These are phyloP conservation scores for Holothuria glaberrima DNA, from an alignment of 35 echinoderm and acorn worm species.

Conservation along the genomic window DNA sequence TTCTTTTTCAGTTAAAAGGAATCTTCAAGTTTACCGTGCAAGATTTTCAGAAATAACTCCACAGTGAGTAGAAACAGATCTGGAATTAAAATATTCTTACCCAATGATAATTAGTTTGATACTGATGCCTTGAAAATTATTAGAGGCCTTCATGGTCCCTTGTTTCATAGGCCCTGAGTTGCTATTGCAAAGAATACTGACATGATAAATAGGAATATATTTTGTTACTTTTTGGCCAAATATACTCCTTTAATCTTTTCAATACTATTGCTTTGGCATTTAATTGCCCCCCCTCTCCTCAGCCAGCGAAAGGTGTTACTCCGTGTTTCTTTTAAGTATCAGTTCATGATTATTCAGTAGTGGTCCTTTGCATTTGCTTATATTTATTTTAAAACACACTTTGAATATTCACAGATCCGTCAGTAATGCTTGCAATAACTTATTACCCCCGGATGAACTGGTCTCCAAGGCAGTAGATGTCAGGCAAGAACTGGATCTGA, in stretches of 20 bases:
- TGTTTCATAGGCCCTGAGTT: background rate
- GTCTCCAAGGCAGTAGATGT: slow-evolving; percentile 93
- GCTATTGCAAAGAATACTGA: too few relatives aligned
- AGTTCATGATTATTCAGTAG: background rate
- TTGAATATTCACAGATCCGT: slow-evolving; percentile 73
- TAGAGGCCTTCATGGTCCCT: too few relatives aligned
- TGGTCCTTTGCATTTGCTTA: slow-evolving; percentile 55
- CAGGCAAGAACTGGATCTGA: slow-evolving; percentile 90
- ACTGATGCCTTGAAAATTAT: too few relatives aligned
- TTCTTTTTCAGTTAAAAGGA: slow-evolving; percentile 77
- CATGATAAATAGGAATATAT: too few relatives aligned
- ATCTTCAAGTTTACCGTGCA: slow-evolving; percentile 86
- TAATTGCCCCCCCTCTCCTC: too few relatives aligned
- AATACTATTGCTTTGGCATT: too few relatives aligned
- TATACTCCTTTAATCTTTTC: too few relatives aligned
- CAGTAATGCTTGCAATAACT: slow-evolving; percentile 77
- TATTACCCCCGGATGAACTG: slow-evolving; percentile 65
- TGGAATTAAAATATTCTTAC: too few relatives aligned
- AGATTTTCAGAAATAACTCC: slow-evolving; percentile 99
- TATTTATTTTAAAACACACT: slow-evolving; percentile 56
- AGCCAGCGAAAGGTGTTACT: too few relatives aligned
- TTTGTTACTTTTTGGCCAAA: too few relatives aligned
- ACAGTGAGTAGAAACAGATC: slow-evolving; percentile 71
- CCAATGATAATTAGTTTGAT: too few relatives aligned
- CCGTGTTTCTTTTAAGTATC: background rate